These are phyloP conservation scores for Petromus typicus DNA, from an alignment of 2,113 vertebrate genomes.

Conservation along the genomic window DNA sequence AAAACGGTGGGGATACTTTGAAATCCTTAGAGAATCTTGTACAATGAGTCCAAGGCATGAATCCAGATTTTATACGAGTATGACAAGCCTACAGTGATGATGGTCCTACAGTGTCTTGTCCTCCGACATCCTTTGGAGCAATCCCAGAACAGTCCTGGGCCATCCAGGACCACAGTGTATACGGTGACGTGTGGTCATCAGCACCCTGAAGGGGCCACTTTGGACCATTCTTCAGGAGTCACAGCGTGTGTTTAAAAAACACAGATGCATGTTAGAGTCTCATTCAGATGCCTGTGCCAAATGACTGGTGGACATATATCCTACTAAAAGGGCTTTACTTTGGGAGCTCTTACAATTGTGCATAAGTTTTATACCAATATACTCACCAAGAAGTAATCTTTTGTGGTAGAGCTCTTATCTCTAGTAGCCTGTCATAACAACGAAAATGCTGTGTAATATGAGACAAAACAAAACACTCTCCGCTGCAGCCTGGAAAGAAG, in stretches of 20 bases:
- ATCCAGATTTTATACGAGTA: conserved; percentile 21
- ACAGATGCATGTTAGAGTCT: background rate
- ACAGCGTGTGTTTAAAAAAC: background rate
- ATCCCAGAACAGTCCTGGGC: background rate
- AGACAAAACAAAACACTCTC: conserved; percentile 47
- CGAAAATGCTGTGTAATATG: background rate
- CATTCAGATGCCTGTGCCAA: background rate
- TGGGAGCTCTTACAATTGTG: background rate
- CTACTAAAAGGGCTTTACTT: background rate
- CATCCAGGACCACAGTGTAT: background rate
- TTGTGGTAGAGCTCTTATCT: background rate
- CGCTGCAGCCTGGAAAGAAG: background rate
- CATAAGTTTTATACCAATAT: background rate
- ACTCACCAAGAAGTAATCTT: background rate
- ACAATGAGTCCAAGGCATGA: background rate
- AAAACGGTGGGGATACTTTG: background rate
- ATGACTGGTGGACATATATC: background rate
- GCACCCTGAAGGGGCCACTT: background rate
- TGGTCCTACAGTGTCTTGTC: background rate
- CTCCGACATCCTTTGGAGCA: background rate
- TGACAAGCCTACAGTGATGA: no score
- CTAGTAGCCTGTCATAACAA: background rate
- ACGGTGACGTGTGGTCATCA: background rate
- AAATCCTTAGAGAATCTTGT: background rate
- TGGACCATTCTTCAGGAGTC: background rate